phyloP scores from a whole-genome alignment of 2,113 vertebrate genomes.

The Pangasianodon gigas region DNA sequence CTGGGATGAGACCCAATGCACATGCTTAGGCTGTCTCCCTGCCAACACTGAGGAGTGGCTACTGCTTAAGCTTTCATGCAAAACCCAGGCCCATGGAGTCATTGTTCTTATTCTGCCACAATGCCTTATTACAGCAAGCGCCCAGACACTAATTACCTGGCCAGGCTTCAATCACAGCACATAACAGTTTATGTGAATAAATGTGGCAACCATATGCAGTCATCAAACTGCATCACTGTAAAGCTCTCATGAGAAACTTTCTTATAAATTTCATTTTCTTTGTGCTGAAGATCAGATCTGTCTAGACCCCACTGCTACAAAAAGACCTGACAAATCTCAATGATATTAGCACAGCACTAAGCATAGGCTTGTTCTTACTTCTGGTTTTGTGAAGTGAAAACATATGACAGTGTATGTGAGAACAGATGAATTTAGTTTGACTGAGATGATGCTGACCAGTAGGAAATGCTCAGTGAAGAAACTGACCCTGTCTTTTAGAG shows the following conservation, averaged over 20 bases:
- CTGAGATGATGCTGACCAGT: constrained; percentile 38
- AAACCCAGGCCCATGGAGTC: constrained; percentile 32
- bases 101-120: constrained; percentile 55
- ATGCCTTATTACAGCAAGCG: constrained; percentile 37
- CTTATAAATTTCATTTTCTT: neutral
- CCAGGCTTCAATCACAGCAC: constrained; percentile 43
- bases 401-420: constrained; percentile 37
- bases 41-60: constrained; percentile 36
- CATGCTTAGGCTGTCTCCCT: constrained; percentile 48
- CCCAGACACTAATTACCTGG: constrained; percentile 47
- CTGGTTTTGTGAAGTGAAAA: constrained; percentile 29
- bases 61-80: constrained; percentile 19
- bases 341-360: constrained; percentile 15
- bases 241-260: neutral
- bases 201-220: constrained; percentile 12
- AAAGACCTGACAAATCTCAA: constrained; percentile 25
- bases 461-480: constrained; percentile 47
- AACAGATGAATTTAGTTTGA: constrained; percentile 39
- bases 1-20: constrained; percentile 51
- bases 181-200: constrained; percentile 30
- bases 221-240: constrained; percentile 1
- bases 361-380: constrained; percentile 32
- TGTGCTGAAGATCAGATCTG: neutral
- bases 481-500: constrained; percentile 47
- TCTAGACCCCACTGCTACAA: neutral